A percentile compares a stretch with the other conserved stretches of the same genome.
Evolutionary conservation across 2,113 vertebrate species (phyloP).

Genomic region (Hydrolagus affinis): DNA sequence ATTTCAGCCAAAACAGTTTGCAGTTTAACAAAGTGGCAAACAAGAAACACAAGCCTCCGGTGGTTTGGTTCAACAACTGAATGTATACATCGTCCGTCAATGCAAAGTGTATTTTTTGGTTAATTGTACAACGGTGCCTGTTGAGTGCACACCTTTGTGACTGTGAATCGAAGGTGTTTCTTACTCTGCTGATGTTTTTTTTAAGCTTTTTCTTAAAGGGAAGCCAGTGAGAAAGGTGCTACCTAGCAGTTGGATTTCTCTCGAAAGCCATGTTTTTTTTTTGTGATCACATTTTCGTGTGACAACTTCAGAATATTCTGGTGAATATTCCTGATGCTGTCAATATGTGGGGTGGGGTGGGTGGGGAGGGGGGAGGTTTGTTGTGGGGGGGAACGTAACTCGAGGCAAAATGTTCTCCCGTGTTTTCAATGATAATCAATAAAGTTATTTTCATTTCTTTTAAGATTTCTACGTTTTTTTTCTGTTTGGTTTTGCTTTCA

Average conservation of each 20-base stretch:
- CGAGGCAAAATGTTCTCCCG: too few species aligned
- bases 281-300: neutral
- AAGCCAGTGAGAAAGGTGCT: neutral
- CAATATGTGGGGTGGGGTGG: too few species aligned
- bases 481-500: too few species aligned
- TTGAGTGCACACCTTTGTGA: neutral
- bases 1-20: too few species aligned
- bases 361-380: too few species aligned
- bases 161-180: neutral
- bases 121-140: neutral
- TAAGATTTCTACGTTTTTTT: too few species aligned
- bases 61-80: neutral
- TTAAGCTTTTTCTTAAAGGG: neutral
- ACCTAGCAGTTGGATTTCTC: neutral
- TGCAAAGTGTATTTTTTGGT: constrained; percentile 3
- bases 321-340: too few species aligned
- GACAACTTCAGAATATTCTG: neutral
- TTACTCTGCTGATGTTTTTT: neutral
- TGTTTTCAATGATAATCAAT: too few species aligned
- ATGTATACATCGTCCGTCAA: neutral
- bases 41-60: too few species aligned
- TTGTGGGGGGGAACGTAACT: too few species aligned
- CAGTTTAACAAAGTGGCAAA: too few species aligned
- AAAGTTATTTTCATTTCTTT: too few species aligned
- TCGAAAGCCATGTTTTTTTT: neutral